These are phyloP conservation scores for Fissipunctia ypsillon DNA, from an alignment of 2,888 invertebrate genomes.

Conservation along the genomic window DNA sequence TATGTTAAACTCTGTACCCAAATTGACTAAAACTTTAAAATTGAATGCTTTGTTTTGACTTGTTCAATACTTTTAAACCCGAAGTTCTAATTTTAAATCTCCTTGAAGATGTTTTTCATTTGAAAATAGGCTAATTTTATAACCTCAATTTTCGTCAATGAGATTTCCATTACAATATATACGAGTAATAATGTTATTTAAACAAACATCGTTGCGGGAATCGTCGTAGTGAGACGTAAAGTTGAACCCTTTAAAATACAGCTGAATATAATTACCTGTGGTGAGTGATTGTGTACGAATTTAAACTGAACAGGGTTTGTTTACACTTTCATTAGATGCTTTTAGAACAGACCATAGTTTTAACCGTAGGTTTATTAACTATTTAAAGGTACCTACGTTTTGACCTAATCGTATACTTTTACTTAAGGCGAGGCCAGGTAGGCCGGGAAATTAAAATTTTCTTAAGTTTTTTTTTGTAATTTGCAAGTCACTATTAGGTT, in stretches of 20 bases:
- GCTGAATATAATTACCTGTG: background rate
- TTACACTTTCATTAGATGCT: background rate
- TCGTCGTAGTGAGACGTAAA: background rate
- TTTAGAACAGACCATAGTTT: background rate
- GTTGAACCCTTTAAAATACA: background rate
- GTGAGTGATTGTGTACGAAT: background rate
- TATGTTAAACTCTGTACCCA: background rate
- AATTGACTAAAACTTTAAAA: constrained; percentile 7
- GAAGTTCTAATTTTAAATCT: background rate
- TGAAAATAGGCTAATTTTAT: background rate
- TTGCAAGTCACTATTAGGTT: too few species aligned
- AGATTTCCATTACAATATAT: background rate
- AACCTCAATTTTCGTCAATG: background rate
- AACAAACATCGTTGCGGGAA: background rate
- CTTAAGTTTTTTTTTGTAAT: too few species aligned
- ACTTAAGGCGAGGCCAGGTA: too few species aligned
- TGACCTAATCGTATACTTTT: background rate
- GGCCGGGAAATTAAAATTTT: too few species aligned
- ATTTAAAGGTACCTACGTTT: background rate
- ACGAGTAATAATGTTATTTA: background rate
- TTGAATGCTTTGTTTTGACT: background rate
- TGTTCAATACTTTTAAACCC: too few species aligned
- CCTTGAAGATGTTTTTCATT: background rate
- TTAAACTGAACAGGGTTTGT: background rate
- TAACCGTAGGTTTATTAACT: background rate